phyloP scores from a whole-genome alignment of 2,797 vertebrate species.

The Smutsia gigantea region DNA sequence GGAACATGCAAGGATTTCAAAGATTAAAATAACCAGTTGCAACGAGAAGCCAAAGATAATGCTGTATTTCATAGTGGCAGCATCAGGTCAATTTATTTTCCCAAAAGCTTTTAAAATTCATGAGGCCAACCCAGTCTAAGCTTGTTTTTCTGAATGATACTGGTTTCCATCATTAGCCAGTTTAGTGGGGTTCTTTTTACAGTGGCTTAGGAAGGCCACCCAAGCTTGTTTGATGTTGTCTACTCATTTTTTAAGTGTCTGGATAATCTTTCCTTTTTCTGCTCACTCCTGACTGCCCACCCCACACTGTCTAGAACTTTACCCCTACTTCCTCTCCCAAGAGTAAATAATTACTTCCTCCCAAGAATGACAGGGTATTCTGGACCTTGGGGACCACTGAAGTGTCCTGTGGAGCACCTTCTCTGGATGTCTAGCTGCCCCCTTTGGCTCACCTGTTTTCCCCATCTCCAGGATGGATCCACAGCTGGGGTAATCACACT shows the following conservation, averaged over 20 bases:
- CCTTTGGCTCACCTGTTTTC: background rate
- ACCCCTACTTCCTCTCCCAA: background rate
- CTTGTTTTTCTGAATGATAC: background rate
- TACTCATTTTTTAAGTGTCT: background rate
- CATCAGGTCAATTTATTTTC: slow-evolving; percentile 11
- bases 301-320: background rate
- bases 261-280: slow-evolving; percentile 1
- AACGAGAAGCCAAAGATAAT: background rate
- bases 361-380: background rate
- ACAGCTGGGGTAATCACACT: slow-evolving; percentile 45
- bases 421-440: background rate
- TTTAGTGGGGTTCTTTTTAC: slow-evolving; percentile 20
- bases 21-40: background rate
- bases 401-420: background rate
- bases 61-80: background rate
- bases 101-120: slow-evolving; percentile 45
- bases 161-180: slow-evolving; percentile 42
- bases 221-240: slow-evolving; percentile 45
- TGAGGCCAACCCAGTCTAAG: background rate
- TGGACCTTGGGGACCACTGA: background rate
- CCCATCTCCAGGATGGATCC: background rate
- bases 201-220: slow-evolving; percentile 22
- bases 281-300: background rate
- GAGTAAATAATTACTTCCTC: background rate
- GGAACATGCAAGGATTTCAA: background rate